Conservation (phyloP, 2,888 invertebrate genomes). For the Myopa tessellatipennis region DNA sequence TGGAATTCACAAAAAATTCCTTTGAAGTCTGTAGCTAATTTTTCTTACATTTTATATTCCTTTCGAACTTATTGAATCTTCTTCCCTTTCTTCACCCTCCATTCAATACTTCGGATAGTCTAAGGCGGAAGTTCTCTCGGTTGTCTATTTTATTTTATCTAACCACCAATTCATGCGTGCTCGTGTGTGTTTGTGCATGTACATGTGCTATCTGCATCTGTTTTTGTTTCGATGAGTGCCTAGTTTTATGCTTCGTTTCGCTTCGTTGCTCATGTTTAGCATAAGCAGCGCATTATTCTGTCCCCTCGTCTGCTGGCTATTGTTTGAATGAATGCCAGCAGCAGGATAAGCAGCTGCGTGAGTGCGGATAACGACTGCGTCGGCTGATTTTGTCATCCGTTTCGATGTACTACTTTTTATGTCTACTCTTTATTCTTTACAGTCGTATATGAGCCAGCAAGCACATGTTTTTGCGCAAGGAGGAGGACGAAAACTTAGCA, state of each 20-base stretch:
- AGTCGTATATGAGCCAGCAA: too few species aligned
- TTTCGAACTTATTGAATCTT: background rate
- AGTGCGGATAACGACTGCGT: background rate
- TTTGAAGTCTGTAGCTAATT: too few species aligned
- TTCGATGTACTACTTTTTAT: background rate
- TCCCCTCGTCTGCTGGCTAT: background rate
- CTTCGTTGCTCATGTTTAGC: slow-evolving; percentile 34
- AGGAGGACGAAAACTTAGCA: too few species aligned
- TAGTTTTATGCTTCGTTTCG: slow-evolving; percentile 35
- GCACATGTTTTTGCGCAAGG: too few species aligned
- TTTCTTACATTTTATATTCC: too few species aligned
- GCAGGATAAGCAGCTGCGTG: background rate
- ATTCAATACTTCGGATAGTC: background rate
- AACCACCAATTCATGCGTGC: background rate
- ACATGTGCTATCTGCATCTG: background rate
- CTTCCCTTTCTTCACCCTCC: background rate
- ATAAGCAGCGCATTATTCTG: slow-evolving; percentile 26
- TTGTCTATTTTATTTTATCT: slow-evolving; percentile 6
- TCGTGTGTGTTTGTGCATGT: background rate
- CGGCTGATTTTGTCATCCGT: background rate
- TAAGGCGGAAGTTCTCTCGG: background rate
- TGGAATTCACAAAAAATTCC: too few species aligned
- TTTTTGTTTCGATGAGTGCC: slow-evolving; percentile 8
- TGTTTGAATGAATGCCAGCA: background rate
- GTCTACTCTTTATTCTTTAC: background rate